Percentiles rank a stretch among this genome's conserved stretches.
Evolutionary conservation across 2,888 invertebrate species (phyloP).

Genomic region (Autographa gamma): DNA sequence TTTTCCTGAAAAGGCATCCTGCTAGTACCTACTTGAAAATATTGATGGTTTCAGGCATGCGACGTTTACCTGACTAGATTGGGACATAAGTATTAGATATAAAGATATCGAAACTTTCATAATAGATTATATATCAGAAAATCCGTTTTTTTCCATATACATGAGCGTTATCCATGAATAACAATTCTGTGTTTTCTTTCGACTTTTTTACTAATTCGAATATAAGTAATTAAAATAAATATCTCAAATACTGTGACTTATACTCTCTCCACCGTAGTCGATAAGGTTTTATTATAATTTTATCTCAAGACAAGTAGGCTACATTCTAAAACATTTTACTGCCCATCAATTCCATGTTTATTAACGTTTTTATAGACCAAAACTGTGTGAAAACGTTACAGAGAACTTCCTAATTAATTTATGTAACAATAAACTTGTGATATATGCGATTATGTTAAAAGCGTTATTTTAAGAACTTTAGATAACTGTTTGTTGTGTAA

Average conservation of each 20-base stretch:
- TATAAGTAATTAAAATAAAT: not conserved
- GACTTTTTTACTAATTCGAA: not conserved
- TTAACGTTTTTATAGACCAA: conserved; percentile 51
- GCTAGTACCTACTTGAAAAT: too few relatives aligned
- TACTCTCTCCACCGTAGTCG: not conserved
- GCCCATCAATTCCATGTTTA: conserved; percentile 55
- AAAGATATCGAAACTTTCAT: too few relatives aligned
- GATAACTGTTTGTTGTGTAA: conserved; percentile 1
- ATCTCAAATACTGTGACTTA: not conserved
- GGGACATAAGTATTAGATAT: too few relatives aligned
- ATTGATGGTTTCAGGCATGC: too few relatives aligned
- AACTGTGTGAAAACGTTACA: conserved; percentile 56
- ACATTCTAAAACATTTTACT: conserved; percentile 45
- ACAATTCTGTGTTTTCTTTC: not conserved
- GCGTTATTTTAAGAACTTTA: conserved; percentile 34
- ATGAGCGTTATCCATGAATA: too few relatives aligned
- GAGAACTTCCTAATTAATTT: conserved; percentile 54
- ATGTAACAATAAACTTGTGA: conserved; percentile 48
- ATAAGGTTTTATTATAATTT: conserved; percentile 9
- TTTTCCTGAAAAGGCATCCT: too few relatives aligned
- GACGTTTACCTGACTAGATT: too few relatives aligned
- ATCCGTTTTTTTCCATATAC: too few relatives aligned
- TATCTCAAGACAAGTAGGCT: conserved; percentile 20
- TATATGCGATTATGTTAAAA: conserved; percentile 49
- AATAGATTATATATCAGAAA: too few relatives aligned